phyloP scores from a whole-genome alignment of 2,888 invertebrate species.

The Nymphalis urticae region DNA sequence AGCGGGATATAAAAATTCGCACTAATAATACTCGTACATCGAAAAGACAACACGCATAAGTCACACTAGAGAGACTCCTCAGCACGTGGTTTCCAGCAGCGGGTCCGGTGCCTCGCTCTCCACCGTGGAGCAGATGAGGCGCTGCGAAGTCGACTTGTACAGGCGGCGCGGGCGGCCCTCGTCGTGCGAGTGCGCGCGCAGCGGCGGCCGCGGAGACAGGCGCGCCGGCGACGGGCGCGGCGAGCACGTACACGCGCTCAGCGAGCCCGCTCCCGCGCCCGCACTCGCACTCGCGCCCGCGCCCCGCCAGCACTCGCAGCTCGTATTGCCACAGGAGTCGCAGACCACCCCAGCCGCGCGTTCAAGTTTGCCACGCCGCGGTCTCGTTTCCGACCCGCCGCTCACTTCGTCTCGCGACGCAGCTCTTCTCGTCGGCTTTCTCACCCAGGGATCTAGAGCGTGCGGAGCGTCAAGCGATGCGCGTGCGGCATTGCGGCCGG shows the following conservation, averaged over 20 bases:
- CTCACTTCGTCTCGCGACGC: conserved; percentile 44
- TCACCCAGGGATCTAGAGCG: conserved; percentile 46
- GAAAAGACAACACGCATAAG: conserved; percentile 33
- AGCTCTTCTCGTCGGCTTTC: conserved; percentile 38
- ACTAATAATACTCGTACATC: conserved; percentile 76
- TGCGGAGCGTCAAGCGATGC: conserved; percentile 35
- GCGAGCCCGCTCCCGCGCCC: conserved; percentile 47
- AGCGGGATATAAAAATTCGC: conserved; percentile 77
- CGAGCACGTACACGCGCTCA: conserved; percentile 41
- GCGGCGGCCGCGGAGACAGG: conserved; percentile 43
- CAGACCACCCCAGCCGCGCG: conserved; percentile 50
- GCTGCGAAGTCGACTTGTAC: conserved; percentile 59
- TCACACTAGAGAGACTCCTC: conserved; percentile 35
- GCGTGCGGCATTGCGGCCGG: conserved; percentile 37
- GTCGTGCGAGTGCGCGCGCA: conserved; percentile 57
- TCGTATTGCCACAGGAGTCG: conserved; percentile 52
- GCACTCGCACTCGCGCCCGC: conserved; percentile 50
- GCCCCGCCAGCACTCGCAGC: conserved; percentile 56
- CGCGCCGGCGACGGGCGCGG: conserved; percentile 46
- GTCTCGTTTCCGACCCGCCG: conserved; percentile 27
- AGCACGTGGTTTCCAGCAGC: conserved; percentile 74
- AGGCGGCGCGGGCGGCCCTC: conserved; percentile 60
- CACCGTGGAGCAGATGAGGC: conserved; percentile 43
- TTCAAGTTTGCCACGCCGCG: conserved; percentile 37
- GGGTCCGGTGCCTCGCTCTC: conserved; percentile 56